A percentile compares a stretch with the other conserved stretches of the same genome.
Conservation (phyloP, 2,113 vertebrate species). For the Thryonomys swinderianus region DNA sequence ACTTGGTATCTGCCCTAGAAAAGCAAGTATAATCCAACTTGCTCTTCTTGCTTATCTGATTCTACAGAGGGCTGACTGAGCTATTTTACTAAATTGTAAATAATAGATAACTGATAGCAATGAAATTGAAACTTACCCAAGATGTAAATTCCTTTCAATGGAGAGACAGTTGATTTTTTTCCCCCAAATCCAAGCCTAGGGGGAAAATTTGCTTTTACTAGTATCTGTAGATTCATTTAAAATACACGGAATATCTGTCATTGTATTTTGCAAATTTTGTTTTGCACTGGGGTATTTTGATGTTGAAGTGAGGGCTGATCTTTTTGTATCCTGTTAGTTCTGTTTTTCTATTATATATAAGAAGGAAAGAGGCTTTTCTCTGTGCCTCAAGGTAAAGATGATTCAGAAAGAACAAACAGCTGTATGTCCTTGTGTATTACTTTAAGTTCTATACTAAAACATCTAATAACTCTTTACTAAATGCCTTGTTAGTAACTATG, state of each 20-base stretch:
- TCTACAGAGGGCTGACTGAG: neutral
- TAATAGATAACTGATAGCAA: neutral
- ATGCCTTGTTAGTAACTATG: neutral
- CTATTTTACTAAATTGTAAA: conserved; percentile 12
- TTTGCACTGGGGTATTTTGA: neutral
- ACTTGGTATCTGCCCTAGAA: neutral
- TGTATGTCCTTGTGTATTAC: neutral
- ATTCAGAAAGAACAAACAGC: conserved; percentile 56
- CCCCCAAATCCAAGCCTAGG: neutral
- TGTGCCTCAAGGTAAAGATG: conserved; percentile 47
- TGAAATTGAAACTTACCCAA: neutral
- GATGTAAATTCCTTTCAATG: neutral
- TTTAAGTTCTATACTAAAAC: neutral
- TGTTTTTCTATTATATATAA: conserved; percentile 55
- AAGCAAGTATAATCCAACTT: neutral
- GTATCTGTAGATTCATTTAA: neutral
- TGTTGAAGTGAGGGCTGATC: conserved; percentile 8
- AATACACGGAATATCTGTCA: neutral
- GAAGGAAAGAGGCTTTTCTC: conserved; percentile 41
- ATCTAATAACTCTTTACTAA: neutral
- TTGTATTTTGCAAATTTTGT: neutral
- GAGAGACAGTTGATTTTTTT: neutral
- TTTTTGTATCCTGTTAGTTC: conserved; percentile 8
- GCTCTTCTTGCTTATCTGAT: neutral
- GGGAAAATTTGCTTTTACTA: neutral